Evolutionary conservation across 2,888 invertebrate genomes (phyloP).

Genomic region (Lucinisca nassula): DNA sequence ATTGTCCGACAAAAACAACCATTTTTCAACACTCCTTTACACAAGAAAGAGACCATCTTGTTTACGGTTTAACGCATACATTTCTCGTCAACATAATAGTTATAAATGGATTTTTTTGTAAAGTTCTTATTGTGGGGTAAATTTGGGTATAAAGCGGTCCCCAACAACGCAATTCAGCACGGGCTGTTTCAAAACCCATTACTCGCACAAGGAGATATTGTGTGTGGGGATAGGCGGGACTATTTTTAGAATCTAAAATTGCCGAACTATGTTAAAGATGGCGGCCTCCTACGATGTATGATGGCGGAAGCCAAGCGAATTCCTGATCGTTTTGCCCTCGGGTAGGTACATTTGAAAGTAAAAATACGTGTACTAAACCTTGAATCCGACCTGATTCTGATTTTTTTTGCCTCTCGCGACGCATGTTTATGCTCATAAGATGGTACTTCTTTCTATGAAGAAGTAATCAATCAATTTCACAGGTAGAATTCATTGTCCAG

Average conservation of each 20-base stretch:
- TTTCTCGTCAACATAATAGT: constrained; percentile 51
- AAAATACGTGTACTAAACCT: background rate
- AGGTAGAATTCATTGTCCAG: background rate
- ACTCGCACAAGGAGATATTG: constrained; percentile 2
- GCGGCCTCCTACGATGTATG: constrained; percentile 35
- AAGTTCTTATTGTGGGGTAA: constrained; percentile 68
- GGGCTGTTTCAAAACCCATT: background rate
- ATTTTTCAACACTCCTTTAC: constrained; percentile 11
- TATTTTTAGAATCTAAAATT: constrained; percentile 13
- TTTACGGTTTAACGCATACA: constrained; percentile 6
- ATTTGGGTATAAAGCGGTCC: constrained; percentile 55
- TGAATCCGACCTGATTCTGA: background rate
- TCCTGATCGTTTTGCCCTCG: background rate
- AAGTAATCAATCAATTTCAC: background rate
- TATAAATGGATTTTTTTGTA: constrained; percentile 63
- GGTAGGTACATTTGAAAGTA: background rate
- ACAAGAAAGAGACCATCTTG: background rate
- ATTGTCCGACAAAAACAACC: background rate
- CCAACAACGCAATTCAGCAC: background rate
- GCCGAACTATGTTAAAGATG: constrained; percentile 70
- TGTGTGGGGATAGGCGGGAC: background rate
- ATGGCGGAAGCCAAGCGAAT: background rate
- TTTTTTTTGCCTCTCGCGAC: background rate
- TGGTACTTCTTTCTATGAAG: background rate
- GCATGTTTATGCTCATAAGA: background rate